These are phyloP conservation scores for Sisyra terminalis DNA, from an alignment of 2,888 invertebrate species.

Conservation along the genomic window DNA sequence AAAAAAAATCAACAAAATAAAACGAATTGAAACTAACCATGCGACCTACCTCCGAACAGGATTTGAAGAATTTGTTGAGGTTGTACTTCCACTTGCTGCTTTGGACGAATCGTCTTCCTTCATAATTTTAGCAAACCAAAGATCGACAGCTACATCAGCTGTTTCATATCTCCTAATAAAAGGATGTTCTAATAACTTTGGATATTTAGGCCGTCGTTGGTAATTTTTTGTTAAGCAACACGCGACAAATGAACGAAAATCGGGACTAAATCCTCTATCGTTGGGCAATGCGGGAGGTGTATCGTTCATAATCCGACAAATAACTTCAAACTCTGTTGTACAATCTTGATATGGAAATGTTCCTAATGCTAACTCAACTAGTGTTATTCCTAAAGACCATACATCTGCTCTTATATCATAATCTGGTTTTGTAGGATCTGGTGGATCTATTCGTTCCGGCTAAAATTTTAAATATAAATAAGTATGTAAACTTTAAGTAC, in stretches of 20 bases:
- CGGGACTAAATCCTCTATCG: constrained; percentile 58
- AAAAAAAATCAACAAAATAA: constrained; percentile 11
- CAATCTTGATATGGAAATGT: constrained; percentile 90
- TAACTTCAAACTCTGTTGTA: constrained; percentile 94
- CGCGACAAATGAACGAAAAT: constrained; percentile 81
- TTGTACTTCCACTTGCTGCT: constrained; percentile 15
- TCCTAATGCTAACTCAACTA: constrained; percentile 93
- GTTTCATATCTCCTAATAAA: constrained; percentile 71
- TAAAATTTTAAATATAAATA: constrained; percentile 25
- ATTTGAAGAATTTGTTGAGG: constrained; percentile 19
- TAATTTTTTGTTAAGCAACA: constrained; percentile 95
- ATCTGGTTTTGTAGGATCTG: constrained; percentile 81
- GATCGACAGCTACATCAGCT: constrained; percentile 53
- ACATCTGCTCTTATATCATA: constrained; percentile 99
- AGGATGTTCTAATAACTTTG: constrained; percentile 69
- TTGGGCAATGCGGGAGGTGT: constrained; percentile 75
- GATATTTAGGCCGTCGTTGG: constrained; percentile 85
- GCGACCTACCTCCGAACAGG: constrained; percentile 31
- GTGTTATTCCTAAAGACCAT: constrained; percentile 94
- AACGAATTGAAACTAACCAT: constrained; percentile 24
- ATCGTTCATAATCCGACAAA: constrained; percentile 74
- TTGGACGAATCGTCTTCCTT: constrained; percentile 17
- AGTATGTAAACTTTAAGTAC: background rate
- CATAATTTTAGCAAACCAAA: constrained; percentile 62
- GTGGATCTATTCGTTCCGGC: constrained; percentile 95